Conservation (phyloP, 92 coral and sea anemone genomes). For the Parazoanthus atlanticus region DNA sequence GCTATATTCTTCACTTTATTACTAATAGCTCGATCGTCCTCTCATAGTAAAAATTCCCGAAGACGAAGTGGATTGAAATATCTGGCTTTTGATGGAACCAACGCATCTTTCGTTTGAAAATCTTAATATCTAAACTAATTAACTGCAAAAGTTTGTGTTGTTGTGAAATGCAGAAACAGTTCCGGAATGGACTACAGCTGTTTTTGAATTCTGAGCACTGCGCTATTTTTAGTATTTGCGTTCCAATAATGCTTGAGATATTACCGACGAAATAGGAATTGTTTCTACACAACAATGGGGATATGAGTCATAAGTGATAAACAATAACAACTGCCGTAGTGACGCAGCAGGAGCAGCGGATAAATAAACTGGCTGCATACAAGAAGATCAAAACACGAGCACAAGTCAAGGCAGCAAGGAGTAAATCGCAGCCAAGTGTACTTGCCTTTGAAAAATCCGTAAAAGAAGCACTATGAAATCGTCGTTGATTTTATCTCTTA, state of each 20-base stretch:
- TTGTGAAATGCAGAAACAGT: neutral
- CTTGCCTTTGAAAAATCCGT: neutral
- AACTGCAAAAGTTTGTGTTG: neutral
- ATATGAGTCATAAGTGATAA: slow-evolving; percentile 3
- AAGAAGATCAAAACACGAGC: slow-evolving; percentile 18
- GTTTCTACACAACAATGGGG: neutral
- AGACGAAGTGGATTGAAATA: neutral
- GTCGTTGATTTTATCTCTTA: neutral
- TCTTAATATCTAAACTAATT: neutral
- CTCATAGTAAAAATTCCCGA: neutral
- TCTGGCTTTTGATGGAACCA: neutral
- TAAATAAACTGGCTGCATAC: neutral
- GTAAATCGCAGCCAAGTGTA: neutral
- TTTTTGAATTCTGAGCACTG: neutral
- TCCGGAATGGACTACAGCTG: neutral
- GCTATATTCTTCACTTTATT: neutral
- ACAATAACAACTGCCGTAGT: neutral
- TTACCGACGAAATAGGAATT: slow-evolving; percentile 15
- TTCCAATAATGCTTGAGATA: neutral
- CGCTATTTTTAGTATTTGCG: slow-evolving; percentile 1
- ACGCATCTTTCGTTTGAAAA: neutral
- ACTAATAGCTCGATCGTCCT: neutral
- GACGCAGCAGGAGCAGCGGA: slow-evolving; percentile 1
- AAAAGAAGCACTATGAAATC: neutral
- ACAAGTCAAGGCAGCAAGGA: neutral